Conservation (phyloP, 1,140 invertebrate species). For the Dendroctonus ponderosae region DNA sequence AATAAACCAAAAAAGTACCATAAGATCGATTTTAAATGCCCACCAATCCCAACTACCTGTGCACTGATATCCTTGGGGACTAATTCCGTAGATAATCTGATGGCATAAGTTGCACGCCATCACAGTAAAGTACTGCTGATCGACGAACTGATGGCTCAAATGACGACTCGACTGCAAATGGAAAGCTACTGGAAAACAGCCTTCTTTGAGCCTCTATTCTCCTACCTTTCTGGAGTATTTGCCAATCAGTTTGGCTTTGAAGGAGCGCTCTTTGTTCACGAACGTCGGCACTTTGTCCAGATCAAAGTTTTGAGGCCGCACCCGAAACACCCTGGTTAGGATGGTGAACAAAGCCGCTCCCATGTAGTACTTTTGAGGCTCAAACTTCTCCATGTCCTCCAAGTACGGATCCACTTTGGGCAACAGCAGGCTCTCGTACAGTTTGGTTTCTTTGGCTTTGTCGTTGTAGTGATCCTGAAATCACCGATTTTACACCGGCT, state of each 20-base stretch:
- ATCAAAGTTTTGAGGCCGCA: conserved; percentile 57
- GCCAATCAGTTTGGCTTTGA: conserved; percentile 70
- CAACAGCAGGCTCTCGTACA: conserved; percentile 68
- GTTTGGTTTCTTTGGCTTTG: conserved; percentile 74
- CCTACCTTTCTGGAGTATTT: conserved; percentile 59
- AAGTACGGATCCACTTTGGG: conserved; percentile 70
- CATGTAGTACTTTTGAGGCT: conserved; percentile 67
- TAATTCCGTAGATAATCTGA: conserved; percentile 88
- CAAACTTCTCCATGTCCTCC: conserved; percentile 72
- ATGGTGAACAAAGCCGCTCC: conserved; percentile 78
- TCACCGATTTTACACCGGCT: not conserved
- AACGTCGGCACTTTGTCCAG: conserved; percentile 73
- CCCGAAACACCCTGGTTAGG: conserved; percentile 68
- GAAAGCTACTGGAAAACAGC: no score
- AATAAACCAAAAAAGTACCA: conserved; percentile 38
- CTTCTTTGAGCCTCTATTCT: no score
- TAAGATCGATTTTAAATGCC: not conserved
- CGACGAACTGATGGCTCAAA: conserved; percentile 86
- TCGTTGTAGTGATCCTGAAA: conserved; percentile 72
- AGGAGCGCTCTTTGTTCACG: conserved; percentile 81
- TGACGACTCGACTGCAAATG: conserved; percentile 61
- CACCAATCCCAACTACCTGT: conserved; percentile 58
- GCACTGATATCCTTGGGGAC: conserved; percentile 91
- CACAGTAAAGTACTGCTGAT: conserved; percentile 84
- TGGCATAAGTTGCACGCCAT: conserved; percentile 93